Base-by-base conservation (phyloP, 2,797 vertebrate species). In the Melanotaenia pygmaea region DNA sequence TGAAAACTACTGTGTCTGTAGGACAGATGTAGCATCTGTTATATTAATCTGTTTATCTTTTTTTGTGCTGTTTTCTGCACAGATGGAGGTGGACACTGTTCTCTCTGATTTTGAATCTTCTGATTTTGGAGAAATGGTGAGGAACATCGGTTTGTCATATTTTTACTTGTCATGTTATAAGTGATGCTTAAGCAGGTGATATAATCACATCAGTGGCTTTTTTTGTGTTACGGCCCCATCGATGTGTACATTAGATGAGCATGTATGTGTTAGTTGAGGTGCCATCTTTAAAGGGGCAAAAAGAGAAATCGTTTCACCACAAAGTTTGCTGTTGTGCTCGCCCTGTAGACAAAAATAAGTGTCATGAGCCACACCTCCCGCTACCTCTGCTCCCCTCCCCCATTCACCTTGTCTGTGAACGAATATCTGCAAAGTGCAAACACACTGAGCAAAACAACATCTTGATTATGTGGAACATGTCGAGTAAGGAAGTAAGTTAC, bases 81-180 rank as follows among this genome's bases (percentile, higher is more conserved):
- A 99, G 98, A 82, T 96, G 86, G 96, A 98, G 89, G 94, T 99
- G 74, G 97, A 99, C 68, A 95, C 95, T 1, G 93, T 95, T 32
- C 88, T 99, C 40, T 98, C 96, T 78, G 97, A 98, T 84, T 95
- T 99, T 76, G 98, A 99, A 88, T 96, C 98, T 0, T 96, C 96
- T 61, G 98, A 99, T 88, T 99, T 99, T 93, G 96, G 94, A 87
- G 97, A 99, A 89, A 95, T 99, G 96, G 98, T 99, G 89, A 94
- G 91, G 54, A 37, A 45, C 30, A 1, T 3, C 3, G 1, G 10
- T 22, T 22, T 47, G 6, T 47, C 16, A 45, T 1, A 50, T 22
- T 22, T 45, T 4, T 45, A 2, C 43, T 11, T 22, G n/a, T 51
- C 47, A 51, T 51, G 47, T 47, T 5, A 43, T 40, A 40, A 3